Conservation (phyloP, 2,888 invertebrate genomes). For the Drosophila barbarae region DNA sequence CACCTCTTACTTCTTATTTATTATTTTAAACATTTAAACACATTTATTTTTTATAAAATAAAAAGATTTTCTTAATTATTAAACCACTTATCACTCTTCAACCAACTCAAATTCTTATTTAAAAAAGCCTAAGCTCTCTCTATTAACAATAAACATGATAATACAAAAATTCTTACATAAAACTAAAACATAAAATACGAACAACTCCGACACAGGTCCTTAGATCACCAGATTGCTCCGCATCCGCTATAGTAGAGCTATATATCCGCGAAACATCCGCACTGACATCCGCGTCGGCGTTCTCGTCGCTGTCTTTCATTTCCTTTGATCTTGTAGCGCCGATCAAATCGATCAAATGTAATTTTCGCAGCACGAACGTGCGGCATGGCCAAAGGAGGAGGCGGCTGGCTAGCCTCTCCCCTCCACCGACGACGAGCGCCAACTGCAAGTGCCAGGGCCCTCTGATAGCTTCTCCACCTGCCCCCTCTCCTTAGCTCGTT, state of each 20-base stretch:
- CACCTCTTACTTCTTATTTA: background rate
- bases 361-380: conserved; percentile 77
- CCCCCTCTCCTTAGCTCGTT: conserved; percentile 7
- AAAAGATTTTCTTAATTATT: background rate
- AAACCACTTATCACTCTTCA: background rate
- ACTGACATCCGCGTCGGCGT: conserved; percentile 42
- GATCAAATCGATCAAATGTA: conserved; percentile 80
- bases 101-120: background rate
- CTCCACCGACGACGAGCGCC: conserved; percentile 56
- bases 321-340: conserved; percentile 79
- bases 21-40: background rate
- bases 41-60: background rate
- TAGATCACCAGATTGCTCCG: conserved; percentile 19
- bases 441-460: conserved; percentile 59
- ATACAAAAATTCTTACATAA: conserved; percentile 15
- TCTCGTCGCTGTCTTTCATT: conserved; percentile 66
- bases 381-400: conserved; percentile 54
- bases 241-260: conserved; percentile 14
- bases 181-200: background rate
- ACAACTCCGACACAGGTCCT: conserved; percentile 40
- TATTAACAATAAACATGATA: conserved; percentile 27
- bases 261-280: conserved; percentile 33
- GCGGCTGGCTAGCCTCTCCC: conserved; percentile 1
- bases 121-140: background rate
- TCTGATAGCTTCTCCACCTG: conserved; percentile 26